Evolutionary conservation across 1,140 invertebrate species (phyloP).

Genomic region (Leptinotarsa texana): DNA sequence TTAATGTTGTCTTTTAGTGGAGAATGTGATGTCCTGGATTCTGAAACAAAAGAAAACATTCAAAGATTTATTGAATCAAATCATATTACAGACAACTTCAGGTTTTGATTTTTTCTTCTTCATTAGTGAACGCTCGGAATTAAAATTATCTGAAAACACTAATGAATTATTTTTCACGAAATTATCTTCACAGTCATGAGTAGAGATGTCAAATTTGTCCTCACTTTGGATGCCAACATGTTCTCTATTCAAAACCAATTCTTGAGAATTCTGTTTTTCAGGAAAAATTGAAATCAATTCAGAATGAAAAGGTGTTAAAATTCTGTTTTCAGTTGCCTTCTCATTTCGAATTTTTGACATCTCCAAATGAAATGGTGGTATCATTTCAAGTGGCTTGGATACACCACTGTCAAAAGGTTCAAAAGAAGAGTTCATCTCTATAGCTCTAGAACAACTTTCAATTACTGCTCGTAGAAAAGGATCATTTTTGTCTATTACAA

Average conservation of each 20-base stretch:
- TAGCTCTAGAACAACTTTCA: neutral
- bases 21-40: slow-evolving; percentile 3
- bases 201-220: neutral
- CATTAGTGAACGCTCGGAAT: neutral
- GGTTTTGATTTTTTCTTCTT: slow-evolving; percentile 22
- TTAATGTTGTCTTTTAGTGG: slow-evolving; percentile 8
- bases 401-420: neutral
- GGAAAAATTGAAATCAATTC: neutral
- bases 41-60: slow-evolving; percentile 21
- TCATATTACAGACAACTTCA: slow-evolving; percentile 4
- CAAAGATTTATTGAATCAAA: slow-evolving; percentile 12
- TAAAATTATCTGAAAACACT: neutral
- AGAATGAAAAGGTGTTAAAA: slow-evolving; percentile 1
- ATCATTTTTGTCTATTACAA: slow-evolving; percentile 13
- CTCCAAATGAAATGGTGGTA: neutral
- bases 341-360: neutral
- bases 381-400: slow-evolving; percentile 4
- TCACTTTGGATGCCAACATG: neutral
- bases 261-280: neutral
- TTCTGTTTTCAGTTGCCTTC: neutral
- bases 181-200: neutral
- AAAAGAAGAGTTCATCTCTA: neutral
- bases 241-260: neutral
- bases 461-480: neutral
- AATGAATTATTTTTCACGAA: too few species aligned